Base-by-base conservation (phyloP, 2,797 vertebrate genomes). In the Rhabdomys pumilio region DNA sequence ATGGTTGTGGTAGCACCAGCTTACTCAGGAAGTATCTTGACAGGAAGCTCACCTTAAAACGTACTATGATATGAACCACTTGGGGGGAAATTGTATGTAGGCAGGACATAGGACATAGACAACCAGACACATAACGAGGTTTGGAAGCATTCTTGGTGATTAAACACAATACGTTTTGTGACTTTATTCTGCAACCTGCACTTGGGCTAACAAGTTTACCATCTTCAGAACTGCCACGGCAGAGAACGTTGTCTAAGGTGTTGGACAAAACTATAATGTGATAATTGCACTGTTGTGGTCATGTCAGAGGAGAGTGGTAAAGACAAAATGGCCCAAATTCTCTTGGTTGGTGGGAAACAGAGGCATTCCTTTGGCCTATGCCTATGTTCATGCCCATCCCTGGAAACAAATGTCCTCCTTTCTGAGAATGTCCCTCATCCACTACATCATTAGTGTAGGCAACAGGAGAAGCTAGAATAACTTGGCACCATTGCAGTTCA, bases 1-100 rank as follows among this genome's bases (percentile, higher is more conserved):
- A 57, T 24, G 29, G 44, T 6, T 7, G 0, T 57, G 11, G 47
- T 11, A 55, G 79, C n/a, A 55, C 83, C 65, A 57, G 44, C 44
- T 80, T 44, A 34, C 75, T 92, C 73, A 84, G 53, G 41, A n/a
- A 84, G 12, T 34, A 65, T 3, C 12, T 72, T 29, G 72, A 47
- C 81, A 47, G 72, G 83, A 79, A 93, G 44, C 76, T 79, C 38
- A 80, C n/a, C 65, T 94, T 90, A 15, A 79, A 83, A 97, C 92
- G 41, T 65, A 67, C 44, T 53, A 22, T 53, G 75, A 83, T 55
- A 34, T 22, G 50, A 87, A 29, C 69, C 82, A 81, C 41, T 47
- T 81, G 29, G 53, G 77, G 29, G 73, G 90, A 53, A 67, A 63
- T 47, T 80, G 10, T 59, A 20, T 44, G 17, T 13, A 69, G 61